phyloP scores from a whole-genome alignment of 2,888 invertebrate species.

The Lochmaea crataegi region DNA sequence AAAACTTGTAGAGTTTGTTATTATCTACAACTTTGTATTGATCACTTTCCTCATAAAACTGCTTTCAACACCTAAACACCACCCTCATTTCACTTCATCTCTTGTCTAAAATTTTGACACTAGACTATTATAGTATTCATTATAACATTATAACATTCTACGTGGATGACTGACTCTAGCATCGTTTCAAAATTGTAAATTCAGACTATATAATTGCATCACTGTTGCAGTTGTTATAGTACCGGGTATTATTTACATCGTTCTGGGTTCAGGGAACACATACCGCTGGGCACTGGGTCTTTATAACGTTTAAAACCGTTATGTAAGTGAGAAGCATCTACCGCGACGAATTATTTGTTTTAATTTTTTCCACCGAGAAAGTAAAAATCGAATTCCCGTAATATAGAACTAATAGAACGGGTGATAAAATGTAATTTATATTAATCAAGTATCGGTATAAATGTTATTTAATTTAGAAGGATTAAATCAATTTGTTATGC shows the following conservation, averaged over 20 bases:
- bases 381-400: conserved; percentile 11
- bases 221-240: conserved; percentile 3
- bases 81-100: too few relatives aligned
- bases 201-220: conserved; percentile 4
- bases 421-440: background rate
- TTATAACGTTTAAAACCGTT: conserved; percentile 8
- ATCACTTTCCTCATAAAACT: too few relatives aligned
- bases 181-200: background rate
- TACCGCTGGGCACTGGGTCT: conserved; percentile 12
- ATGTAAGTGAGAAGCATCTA: conserved; percentile 11
- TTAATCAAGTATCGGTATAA: background rate
- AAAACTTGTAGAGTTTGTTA: too few relatives aligned
- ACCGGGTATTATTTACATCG: conserved; percentile 11
- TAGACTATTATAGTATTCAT: background rate
- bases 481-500: too few relatives aligned
- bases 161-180: background rate
- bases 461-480: background rate
- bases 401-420: background rate
- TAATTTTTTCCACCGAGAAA: conserved; percentile 17
- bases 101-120: too few relatives aligned
- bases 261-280: conserved; percentile 18
- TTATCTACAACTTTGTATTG: too few relatives aligned
- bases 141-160: background rate
- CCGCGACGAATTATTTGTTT: conserved; percentile 9
- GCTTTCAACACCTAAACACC: too few relatives aligned